Percentiles rank a stretch among this genome's conserved stretches.
Conservation (phyloP, 2,113 vertebrate species). For the Oreochromis niloticus region DNA sequence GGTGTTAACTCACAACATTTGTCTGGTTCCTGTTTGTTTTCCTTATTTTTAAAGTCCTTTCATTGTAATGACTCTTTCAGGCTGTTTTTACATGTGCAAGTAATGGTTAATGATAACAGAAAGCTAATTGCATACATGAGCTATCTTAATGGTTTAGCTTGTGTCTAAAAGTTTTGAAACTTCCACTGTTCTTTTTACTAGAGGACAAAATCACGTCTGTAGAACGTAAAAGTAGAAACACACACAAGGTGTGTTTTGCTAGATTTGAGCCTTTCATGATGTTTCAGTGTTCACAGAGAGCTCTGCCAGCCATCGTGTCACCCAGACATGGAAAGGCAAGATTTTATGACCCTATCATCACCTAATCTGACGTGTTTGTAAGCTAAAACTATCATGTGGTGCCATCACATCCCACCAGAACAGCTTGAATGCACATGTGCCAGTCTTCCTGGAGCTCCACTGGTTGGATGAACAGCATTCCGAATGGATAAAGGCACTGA, state of each 20-base stretch:
- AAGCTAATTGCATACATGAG: background rate
- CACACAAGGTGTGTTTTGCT: background rate
- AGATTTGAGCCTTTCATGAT: rapidly evolving
- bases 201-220: background rate
- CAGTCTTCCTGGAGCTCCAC: too few relatives aligned
- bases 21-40: background rate
- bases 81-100: background rate
- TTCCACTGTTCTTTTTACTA: background rate
- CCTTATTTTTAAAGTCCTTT: background rate
- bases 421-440: background rate
- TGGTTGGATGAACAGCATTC: too few relatives aligned
- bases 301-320: background rate
- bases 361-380: background rate
- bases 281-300: background rate
- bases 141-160: background rate
- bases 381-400: background rate
- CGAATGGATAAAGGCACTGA: background rate
- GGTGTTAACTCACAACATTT: background rate
- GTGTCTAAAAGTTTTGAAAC: background rate
- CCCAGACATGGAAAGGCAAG: background rate
- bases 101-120: background rate
- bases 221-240: background rate
- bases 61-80: background rate
- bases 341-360: background rate
- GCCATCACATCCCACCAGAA: background rate